These are phyloP conservation scores for Leptinotarsa texana DNA, from an alignment of 1,140 invertebrate genomes.

Conservation along the genomic window DNA sequence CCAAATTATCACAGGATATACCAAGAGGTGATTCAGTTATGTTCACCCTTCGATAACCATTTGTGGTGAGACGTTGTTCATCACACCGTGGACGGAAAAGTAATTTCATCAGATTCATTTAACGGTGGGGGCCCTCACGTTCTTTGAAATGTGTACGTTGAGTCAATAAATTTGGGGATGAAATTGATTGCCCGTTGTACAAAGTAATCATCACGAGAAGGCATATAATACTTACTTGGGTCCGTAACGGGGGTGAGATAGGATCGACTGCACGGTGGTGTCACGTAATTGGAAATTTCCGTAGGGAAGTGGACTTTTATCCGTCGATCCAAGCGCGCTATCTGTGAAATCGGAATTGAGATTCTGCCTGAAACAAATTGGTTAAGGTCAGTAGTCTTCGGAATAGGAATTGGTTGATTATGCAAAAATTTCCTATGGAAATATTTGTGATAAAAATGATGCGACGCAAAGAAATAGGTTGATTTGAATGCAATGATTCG, in stretches of 20 bases:
- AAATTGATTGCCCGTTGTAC: not conserved
- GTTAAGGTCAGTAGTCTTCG: not conserved
- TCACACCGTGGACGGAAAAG: no score
- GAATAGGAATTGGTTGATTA: not conserved
- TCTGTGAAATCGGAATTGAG: constrained; percentile 94
- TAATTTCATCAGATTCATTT: no score
- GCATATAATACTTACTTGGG: constrained; percentile 68
- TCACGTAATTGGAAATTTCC: constrained; percentile 91
- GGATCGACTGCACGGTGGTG: constrained; percentile 90
- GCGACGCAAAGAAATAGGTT: no score
- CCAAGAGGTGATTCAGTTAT: no score
- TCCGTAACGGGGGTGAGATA: constrained; percentile 87
- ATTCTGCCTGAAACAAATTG: constrained; percentile 75
- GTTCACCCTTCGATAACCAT: no score
- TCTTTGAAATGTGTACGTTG: no score
- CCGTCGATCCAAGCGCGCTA: constrained; percentile 85
- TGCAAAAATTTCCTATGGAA: not conserved
- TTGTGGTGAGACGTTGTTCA: no score
- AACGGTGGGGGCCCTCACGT: no score
- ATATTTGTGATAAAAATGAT: no score
- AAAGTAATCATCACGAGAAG: not conserved
- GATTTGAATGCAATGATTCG: no score
- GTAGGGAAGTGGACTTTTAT: constrained; percentile 87
- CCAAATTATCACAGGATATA: no score
- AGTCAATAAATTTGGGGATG: no score